Conservation (phyloP, 2,888 invertebrate genomes). For the Yponomeuta cagnagella region DNA sequence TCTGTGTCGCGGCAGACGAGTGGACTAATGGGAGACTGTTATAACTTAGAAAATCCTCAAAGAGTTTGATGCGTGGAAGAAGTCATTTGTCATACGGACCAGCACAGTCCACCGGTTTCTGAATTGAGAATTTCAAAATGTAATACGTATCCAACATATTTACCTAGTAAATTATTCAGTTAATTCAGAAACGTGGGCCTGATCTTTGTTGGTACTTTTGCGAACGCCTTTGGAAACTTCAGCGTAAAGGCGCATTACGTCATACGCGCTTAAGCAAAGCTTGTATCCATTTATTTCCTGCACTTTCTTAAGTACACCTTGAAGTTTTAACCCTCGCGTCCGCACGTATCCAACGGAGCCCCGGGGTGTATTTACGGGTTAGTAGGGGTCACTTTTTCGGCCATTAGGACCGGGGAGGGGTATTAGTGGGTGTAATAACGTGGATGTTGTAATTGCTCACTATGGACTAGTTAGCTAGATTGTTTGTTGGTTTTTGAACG, state of each 20-base stretch:
- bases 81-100: too few species aligned
- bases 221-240: too few species aligned
- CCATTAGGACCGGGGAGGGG: constrained; percentile 63
- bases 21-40: too few species aligned
- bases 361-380: constrained; percentile 53
- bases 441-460: constrained; percentile 58
- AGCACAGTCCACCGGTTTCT: too few species aligned
- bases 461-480: constrained; percentile 50
- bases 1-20: too few species aligned
- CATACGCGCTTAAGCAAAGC: not conserved
- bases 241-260: not conserved
- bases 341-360: constrained; percentile 46
- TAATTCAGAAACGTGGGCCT: too few species aligned
- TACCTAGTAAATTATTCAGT: too few species aligned
- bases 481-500: constrained; percentile 22
- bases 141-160: too few species aligned
- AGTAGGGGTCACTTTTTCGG: constrained; percentile 70
- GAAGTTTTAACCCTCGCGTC: constrained; percentile 2
- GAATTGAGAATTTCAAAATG: too few species aligned
- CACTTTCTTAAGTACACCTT: not conserved
- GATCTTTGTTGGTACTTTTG: too few species aligned
- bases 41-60: too few species aligned
- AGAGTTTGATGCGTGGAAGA: too few species aligned
- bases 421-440: constrained; percentile 56
- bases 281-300: not conserved